Evolutionary conservation across 2,113 vertebrate genomes (phyloP), one percentile per base, ranked within the genome.

Genomic region (Sciurus niger): DNA sequence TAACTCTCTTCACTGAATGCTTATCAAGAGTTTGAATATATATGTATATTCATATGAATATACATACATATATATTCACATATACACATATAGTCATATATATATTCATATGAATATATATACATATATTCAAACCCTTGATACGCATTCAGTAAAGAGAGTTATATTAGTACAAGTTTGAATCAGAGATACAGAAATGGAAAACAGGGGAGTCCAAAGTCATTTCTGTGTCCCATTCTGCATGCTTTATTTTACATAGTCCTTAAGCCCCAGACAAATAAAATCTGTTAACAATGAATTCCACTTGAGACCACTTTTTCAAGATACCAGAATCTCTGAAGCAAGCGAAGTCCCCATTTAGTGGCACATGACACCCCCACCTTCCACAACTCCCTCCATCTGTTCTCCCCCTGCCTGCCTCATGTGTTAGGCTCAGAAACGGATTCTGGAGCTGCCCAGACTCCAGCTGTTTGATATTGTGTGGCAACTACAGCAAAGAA

Each of bases 391-490:
- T 55, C 48, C 90, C 94, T 96, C 95, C 76, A 48, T 96, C 7
- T 95, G 79, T 77, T 86, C 88, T 96, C 90, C 74, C 82, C 17
- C 63, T 83, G 32, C 84, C 84, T 68, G 79, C 0, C 1, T 94
- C 2, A 2, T 7, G 87, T 86, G 73, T 92, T 89, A 78, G 78
- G 92, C 98, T 98, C 70, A 95, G 98, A 98, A 98, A 97, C 89
- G 83, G 84, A 94, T 98, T 89, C 97, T 97, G n/a, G 96, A 95
- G 95, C 96, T 0, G 25, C 97, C 89, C 95, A 98, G 98, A 94
- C 98, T 98, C 98, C 98, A 98, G 98, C 98, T 99, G 98, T 98
- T 98, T 98, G 98, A 98, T 98, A 99, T 98, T 98, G 98, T 98
- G 97, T 43, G 40, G 86, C 96, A 95, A 97, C 94, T 95, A 97